phyloP scores from a whole-genome alignment of 2,113 vertebrate genomes.

The Sinocyclocheilus grahami region DNA sequence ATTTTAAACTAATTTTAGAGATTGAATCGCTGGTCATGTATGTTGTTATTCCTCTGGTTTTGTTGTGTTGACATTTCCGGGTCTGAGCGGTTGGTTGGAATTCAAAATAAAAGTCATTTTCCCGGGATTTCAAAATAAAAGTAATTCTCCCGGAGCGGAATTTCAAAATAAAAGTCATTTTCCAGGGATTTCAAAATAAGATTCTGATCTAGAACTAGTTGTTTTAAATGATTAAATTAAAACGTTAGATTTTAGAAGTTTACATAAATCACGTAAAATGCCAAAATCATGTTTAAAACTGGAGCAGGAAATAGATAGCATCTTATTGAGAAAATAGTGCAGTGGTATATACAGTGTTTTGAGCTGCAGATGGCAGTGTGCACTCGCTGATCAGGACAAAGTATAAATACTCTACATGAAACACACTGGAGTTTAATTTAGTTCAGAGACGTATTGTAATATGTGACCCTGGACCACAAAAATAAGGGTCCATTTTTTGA shows the following conservation, averaged over 20 bases:
- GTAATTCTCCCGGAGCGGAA: too few species aligned
- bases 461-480: too few species aligned
- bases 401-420: neutral
- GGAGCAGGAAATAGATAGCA: too few species aligned
- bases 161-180: conserved; percentile 36
- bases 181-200: neutral
- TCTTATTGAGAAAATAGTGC: too few species aligned
- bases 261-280: too few species aligned
- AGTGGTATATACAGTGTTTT: too few species aligned
- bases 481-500: too few species aligned
- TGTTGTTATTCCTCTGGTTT: neutral
- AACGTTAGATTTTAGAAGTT: too few species aligned
- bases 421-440: neutral
- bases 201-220: neutral
- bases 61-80: conserved; percentile 11
- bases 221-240: neutral
- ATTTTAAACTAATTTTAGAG: neutral
- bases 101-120: conserved; percentile 33
- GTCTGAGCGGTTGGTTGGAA: neutral
- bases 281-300: too few species aligned
- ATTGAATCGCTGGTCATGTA: neutral
- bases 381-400: neutral
- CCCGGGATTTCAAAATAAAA: neutral
- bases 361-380: conserved; percentile 16
- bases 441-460: too few species aligned